Percentiles rank a stretch among this genome's conserved stretches.
phyloP scores from a whole-genome alignment of 2,113 vertebrate species.

The Cottus gobio region DNA sequence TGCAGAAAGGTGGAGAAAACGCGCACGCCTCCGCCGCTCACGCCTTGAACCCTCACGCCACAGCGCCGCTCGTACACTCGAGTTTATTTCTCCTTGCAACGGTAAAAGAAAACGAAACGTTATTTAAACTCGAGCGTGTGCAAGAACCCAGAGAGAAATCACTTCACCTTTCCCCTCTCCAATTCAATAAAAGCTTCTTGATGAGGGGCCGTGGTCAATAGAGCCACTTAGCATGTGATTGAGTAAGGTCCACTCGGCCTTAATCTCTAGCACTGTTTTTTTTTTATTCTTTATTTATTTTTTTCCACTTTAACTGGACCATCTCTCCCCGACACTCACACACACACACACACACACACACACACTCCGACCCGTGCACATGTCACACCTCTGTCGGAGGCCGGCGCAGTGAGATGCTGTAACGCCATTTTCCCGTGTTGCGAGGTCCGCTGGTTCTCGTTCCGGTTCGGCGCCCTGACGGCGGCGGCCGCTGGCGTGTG shows the following conservation, averaged over 20 bases:
- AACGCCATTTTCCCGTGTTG: constrained; percentile 34
- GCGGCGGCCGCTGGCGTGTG: constrained; percentile 17
- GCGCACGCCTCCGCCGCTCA: not conserved
- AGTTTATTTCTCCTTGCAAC: not conserved
- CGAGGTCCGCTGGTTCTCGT: constrained; percentile 42
- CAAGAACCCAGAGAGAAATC: not conserved
- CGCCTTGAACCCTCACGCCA: not conserved
- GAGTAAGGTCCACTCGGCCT: constrained; percentile 28
- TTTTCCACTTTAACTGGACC: not conserved
- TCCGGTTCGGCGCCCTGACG: constrained; percentile 42
- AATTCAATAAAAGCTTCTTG: constrained; percentile 49
- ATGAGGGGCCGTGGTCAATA: constrained; percentile 64
- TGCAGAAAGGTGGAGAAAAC: too few relatives aligned
- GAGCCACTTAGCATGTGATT: constrained; percentile 55
- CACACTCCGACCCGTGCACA: constrained; percentile 18
- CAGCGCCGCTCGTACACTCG: not conserved
- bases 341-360: constrained; percentile 27
- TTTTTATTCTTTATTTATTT: not conserved
- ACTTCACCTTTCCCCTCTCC: not conserved
- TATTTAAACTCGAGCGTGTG: not conserved
- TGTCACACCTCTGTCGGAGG: constrained; percentile 27
- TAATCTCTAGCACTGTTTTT: not conserved
- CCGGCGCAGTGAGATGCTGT: constrained; percentile 3
- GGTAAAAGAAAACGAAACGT: not conserved
- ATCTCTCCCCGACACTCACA: not conserved